Percentiles rank a stretch among this genome's conserved stretches.
phyloP scores from a whole-genome alignment of 2,888 invertebrate species.

The Nemotelus nigrinus region DNA sequence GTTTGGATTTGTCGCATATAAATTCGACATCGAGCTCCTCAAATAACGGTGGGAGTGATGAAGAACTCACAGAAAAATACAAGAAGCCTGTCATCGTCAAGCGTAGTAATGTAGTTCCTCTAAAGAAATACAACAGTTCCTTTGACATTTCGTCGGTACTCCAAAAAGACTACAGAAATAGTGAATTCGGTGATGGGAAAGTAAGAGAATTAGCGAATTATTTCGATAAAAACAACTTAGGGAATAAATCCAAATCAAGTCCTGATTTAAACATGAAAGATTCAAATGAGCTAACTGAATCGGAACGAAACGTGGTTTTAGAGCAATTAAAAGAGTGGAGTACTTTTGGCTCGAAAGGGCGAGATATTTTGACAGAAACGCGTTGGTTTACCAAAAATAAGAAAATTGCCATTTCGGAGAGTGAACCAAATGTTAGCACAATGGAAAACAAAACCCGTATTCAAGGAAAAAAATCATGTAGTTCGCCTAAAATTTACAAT shows the following conservation, averaged over 20 bases:
- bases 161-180: conserved; percentile 36
- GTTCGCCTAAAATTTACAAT: conserved; percentile 7
- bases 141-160: conserved; percentile 52
- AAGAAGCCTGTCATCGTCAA: conserved; percentile 1
- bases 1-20: conserved; percentile 60
- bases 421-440: conserved; percentile 42
- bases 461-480: not conserved
- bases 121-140: conserved; percentile 58
- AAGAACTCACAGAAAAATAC: conserved; percentile 5
- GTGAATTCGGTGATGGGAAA: conserved; percentile 71
- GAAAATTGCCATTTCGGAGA: conserved; percentile 18
- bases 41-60: conserved; percentile 16
- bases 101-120: conserved; percentile 57
- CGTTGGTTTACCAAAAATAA: not conserved
- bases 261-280: conserved; percentile 65
- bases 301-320: conserved; percentile 59
- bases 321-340: conserved; percentile 64
- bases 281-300: conserved; percentile 54
- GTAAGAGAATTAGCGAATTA: conserved; percentile 77
- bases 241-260: conserved; percentile 65
- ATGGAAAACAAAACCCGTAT: not conserved
- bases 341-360: conserved; percentile 57
- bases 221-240: conserved; percentile 66
- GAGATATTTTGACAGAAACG: conserved; percentile 53
- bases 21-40: conserved; percentile 53